Evolutionary conservation across 2,113 vertebrate genomes (phyloP).

Genomic region (Boulengeromyrus knoepffleri): DNA sequence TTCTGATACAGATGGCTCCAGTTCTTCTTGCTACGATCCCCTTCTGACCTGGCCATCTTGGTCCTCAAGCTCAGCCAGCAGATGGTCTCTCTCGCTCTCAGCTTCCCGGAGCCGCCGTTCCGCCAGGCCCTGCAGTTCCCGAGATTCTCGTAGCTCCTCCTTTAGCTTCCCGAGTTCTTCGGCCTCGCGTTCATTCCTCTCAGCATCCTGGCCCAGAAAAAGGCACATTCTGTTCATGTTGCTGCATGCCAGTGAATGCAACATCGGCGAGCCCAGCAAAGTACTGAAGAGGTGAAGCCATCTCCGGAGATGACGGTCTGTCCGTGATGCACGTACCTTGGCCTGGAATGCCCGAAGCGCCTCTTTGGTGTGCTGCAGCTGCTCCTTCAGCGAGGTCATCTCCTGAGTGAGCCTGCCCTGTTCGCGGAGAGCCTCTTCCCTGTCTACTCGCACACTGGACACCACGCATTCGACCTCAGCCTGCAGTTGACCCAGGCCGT

Average conservation of each 20-base stretch:
- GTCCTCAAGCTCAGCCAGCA: conserved; percentile 65
- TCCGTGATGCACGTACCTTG: conserved; percentile 24
- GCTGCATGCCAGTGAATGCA: no score
- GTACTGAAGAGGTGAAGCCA: background rate
- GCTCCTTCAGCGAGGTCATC: conserved; percentile 55
- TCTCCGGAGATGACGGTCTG: background rate
- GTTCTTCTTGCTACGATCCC: background rate
- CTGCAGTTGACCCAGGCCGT: conserved; percentile 61
- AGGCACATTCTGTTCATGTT: background rate
- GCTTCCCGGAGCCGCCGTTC: conserved; percentile 71
- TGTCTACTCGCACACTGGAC: conserved; percentile 53
- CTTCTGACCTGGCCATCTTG: conserved; percentile 63
- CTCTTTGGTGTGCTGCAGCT: conserved; percentile 54
- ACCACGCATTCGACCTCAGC: conserved; percentile 56
- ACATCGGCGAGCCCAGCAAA: background rate
- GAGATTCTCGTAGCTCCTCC: conserved; percentile 64
- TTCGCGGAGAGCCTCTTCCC: conserved; percentile 52
- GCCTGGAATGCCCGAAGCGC: conserved; percentile 53
- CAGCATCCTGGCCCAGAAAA: conserved; percentile 49
- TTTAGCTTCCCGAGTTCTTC: conserved; percentile 55
- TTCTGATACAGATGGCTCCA: background rate
- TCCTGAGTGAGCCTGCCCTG: conserved; percentile 59
- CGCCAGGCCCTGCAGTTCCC: conserved; percentile 61
- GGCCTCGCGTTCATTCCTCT: conserved; percentile 59
- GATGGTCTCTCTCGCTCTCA: conserved; percentile 66